Evolutionary conservation across 2,797 vertebrate species (phyloP).

Genomic region (Channa striata): DNA sequence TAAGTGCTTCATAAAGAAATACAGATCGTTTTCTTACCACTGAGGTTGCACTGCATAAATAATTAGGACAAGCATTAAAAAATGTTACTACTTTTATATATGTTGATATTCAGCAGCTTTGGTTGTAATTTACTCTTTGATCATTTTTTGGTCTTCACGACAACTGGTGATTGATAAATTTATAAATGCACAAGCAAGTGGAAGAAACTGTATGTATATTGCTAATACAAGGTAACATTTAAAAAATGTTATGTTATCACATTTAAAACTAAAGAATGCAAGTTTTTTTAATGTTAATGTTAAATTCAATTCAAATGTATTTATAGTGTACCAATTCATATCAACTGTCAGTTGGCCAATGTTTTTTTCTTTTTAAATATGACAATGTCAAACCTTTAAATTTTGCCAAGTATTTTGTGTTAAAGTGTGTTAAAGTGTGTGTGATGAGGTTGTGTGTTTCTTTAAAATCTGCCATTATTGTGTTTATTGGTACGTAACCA

Average conservation of each 20-base stretch:
- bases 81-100: too few relatives aligned
- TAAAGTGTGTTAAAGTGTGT: not conserved
- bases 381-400: conserved; percentile 14
- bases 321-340: too few relatives aligned
- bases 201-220: not conserved
- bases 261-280: not conserved
- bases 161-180: not conserved
- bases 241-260: not conserved
- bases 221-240: not conserved
- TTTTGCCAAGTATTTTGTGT: not conserved
- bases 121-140: not conserved
- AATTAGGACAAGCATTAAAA: not conserved
- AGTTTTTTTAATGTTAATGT: too few relatives aligned
- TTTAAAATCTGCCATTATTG: not conserved
- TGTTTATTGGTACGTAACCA: not conserved
- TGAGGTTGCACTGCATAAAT: not conserved
- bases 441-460: too few relatives aligned
- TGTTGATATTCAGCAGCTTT: not conserved
- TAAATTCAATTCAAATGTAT: too few relatives aligned
- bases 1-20: not conserved
- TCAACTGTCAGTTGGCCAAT: too few relatives aligned
- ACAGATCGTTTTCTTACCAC: not conserved
- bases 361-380: too few relatives aligned
- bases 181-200: not conserved
- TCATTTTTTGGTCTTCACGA: too few relatives aligned